Base-by-base conservation (phyloP, 2,113 vertebrate species). In the Uria lomvia region DNA sequence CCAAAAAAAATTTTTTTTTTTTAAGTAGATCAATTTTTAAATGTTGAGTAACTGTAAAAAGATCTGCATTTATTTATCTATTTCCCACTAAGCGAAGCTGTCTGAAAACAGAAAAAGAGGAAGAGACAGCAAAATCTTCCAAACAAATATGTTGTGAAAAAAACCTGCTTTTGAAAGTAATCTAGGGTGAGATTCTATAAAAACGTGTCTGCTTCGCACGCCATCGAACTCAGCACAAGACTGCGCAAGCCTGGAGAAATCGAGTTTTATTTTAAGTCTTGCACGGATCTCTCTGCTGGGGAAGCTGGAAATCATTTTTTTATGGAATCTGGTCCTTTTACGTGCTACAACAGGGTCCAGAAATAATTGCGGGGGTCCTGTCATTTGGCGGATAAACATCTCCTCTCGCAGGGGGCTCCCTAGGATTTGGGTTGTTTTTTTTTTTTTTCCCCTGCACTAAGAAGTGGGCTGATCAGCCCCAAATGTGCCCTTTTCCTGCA, bases 141-240 rank as follows among this genome's bases (percentile, higher is more conserved):
- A 96, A 98, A 97, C 95, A 97, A 98, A 98, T 97, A 96, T 85
- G 88, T 79, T 93, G 85, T 92, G 94, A 95, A 97, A 95, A 97
- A 97, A 90, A 15, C 16, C 55, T 91, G 91, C 96, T 97, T 98
- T 98, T 97, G 96, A 97, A 98, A 98, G 96, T 95, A 97, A 98
- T 97, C 96, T 96, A 96, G 96, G 93, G 93, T 96, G 95, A 96
- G 94, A 98, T 95, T 97, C 96, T 97, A 90, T 96, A 97, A 98
- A 98, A 96, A 93, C 42, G 67, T 96, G 96, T 97, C 94, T 98
- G 95, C 97, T 98, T 98, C 29, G 63, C 96, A 97, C n/a, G 38
- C 96, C 94, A 97, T 96, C 26, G 15, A 96, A 93, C 91, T 85
- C 95, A 83, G 97, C 97, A 97, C 97, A 97, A 96, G 95, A 91